A percentile compares a stretch with the other conserved stretches of the same genome.
These are phyloP conservation scores for Sebastiscus albofasciatus DNA, from an alignment of 2,797 vertebrate species.

Conservation along the genomic window DNA sequence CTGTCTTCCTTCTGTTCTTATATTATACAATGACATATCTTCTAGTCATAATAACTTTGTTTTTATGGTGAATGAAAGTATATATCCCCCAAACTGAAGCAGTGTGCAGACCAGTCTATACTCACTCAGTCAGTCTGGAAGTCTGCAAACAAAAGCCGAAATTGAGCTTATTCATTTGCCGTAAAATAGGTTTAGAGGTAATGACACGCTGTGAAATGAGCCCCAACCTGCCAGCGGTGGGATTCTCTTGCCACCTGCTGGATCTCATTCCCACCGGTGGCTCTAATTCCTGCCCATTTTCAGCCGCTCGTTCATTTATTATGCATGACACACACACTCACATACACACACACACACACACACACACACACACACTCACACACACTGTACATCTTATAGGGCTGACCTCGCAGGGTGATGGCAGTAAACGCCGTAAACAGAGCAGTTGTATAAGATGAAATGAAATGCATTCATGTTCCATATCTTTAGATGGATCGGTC, in stretches of 20 bases:
- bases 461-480: constrained; percentile 19
- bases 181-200: constrained; percentile 40
- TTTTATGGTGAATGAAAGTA: not conserved
- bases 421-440: constrained; percentile 12
- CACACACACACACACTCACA: constrained; percentile 5
- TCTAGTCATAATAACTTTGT: not conserved
- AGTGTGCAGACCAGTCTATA: not conserved
- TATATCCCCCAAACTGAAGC: not conserved
- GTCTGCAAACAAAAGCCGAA: constrained; percentile 27
- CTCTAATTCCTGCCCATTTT: constrained; percentile 42
- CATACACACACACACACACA: not conserved
- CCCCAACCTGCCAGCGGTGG: constrained; percentile 30
- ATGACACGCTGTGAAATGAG: constrained; percentile 38
- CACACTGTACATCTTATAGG: constrained; percentile 33
- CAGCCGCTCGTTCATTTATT: constrained; percentile 20
- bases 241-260: constrained; percentile 55
- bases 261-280: constrained; percentile 40
- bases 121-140: not conserved
- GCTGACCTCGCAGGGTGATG: constrained; percentile 52
- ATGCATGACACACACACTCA: constrained; percentile 37
- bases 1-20: not conserved
- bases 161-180: constrained; percentile 31
- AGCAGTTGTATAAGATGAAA: constrained; percentile 32
- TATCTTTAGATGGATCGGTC: not conserved
- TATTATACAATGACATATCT: not conserved